Conservation (phyloP, 1,140 invertebrate genomes). For the Lepidostoma basale region DNA sequence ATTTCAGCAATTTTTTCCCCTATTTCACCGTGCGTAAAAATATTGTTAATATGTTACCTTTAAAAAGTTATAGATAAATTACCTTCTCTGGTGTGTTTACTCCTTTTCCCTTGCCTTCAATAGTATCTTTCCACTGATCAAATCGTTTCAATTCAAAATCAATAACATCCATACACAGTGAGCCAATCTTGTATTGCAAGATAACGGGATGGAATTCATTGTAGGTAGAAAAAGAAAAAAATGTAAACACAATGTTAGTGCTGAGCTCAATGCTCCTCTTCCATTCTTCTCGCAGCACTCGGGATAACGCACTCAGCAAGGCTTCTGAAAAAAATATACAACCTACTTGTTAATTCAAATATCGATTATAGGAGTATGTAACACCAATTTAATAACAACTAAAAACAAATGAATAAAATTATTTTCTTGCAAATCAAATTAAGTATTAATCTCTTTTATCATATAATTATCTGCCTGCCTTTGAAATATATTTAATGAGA, state of each 20-base stretch:
- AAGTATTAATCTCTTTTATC: too few relatives aligned
- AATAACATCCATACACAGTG: constrained; percentile 93
- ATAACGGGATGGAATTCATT: constrained; percentile 94
- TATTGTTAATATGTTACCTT: too few relatives aligned
- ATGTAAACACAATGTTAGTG: constrained; percentile 95
- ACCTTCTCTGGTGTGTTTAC: constrained; percentile 55
- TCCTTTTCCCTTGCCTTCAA: constrained; percentile 70
- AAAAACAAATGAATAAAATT: too few relatives aligned
- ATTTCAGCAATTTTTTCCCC: not conserved
- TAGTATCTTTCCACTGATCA: constrained; percentile 91
- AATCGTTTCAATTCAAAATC: constrained; percentile 93
- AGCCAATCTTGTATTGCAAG: constrained; percentile 79
- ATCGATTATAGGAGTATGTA: not conserved
- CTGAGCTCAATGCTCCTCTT: constrained; percentile 94
- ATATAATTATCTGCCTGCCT: too few relatives aligned
- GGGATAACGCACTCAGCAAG: constrained; percentile 90
- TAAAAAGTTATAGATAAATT: too few relatives aligned
- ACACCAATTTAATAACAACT: too few relatives aligned
- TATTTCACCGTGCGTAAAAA: too few relatives aligned
- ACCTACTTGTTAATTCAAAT: too few relatives aligned
- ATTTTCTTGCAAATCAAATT: too few relatives aligned
- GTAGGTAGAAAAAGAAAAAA: constrained; percentile 98
- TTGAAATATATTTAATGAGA: too few relatives aligned
- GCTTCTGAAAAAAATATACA: constrained; percentile 75
- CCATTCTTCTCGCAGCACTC: constrained; percentile 97